phyloP scores from a whole-genome alignment of 2,888 invertebrate genomes.

The Caenorhabditis sp. region DNA sequence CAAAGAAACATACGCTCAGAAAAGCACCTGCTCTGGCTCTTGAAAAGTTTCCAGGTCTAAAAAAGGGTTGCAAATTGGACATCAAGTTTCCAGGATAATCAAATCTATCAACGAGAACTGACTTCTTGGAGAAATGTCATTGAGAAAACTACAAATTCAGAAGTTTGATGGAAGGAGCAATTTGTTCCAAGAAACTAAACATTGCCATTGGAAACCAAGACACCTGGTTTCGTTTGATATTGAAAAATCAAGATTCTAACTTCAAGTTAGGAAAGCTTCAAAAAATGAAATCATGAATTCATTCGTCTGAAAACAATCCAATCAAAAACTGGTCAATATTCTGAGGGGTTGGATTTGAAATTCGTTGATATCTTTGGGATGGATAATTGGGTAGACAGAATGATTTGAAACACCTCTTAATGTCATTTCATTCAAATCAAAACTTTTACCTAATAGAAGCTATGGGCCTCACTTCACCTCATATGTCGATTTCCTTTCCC shows the following conservation, averaged over 20 bases:
- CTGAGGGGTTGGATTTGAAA: too few relatives aligned
- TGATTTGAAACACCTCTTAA: too few relatives aligned
- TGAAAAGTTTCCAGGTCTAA: neutral
- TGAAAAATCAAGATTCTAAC: neutral
- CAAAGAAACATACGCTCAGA: neutral
- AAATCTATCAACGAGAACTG: neutral
- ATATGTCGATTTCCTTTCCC: neutral
- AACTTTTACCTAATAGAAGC: neutral
- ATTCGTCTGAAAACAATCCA: neutral
- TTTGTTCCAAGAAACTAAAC: neutral
- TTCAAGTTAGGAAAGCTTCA: neutral
- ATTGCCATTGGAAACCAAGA: neutral
- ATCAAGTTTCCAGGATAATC: neutral
- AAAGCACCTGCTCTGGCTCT: neutral
- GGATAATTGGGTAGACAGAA: too few relatives aligned
- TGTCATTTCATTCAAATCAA: too few relatives aligned
- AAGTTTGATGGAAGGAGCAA: neutral
- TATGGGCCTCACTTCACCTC: neutral
- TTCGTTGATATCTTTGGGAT: too few relatives aligned
- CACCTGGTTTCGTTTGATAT: neutral
- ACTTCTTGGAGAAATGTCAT: neutral
- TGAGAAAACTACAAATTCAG: neutral
- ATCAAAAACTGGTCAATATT: too few relatives aligned
- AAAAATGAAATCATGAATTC: neutral
- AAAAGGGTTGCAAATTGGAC: neutral